These are phyloP conservation scores for Gobio gobio DNA, from an alignment of 2,113 vertebrate genomes.

Conservation along the genomic window DNA sequence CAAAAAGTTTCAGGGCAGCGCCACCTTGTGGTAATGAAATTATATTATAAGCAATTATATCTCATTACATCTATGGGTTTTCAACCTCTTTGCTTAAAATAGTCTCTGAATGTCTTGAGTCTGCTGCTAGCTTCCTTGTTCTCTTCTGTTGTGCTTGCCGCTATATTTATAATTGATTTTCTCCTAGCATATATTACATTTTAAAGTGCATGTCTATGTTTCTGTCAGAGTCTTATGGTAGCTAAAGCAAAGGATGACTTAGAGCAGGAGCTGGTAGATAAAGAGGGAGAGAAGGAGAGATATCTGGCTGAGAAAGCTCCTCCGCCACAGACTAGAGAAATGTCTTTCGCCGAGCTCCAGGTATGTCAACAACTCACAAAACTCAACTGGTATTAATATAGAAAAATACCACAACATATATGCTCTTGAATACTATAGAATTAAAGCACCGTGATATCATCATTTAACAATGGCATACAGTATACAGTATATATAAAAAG, in stretches of 20 bases:
- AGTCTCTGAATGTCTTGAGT: too few species aligned
- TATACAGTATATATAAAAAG: not conserved
- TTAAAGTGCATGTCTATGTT: slow-evolving; percentile 8
- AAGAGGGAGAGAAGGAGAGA: slow-evolving; percentile 84
- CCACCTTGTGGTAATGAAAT: too few species aligned
- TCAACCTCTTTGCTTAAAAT: too few species aligned
- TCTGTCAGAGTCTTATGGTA: slow-evolving; percentile 90
- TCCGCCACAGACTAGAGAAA: slow-evolving; percentile 70
- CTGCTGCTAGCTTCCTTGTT: too few species aligned
- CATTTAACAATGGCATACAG: not conserved
- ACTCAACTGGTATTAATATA: not conserved
- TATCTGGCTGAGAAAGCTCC: slow-evolving; percentile 86
- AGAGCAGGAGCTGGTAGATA: slow-evolving; percentile 87
- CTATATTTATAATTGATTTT: not conserved
- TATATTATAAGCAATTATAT: too few species aligned
- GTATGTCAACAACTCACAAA: slow-evolving; percentile 64
- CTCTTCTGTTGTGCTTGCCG: too few species aligned
- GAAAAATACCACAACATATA: not conserved
- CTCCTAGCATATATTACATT: not conserved
- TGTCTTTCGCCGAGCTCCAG: slow-evolving; percentile 85
- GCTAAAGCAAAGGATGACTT: slow-evolving; percentile 92
- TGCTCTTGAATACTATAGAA: not conserved
- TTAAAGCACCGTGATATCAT: not conserved
- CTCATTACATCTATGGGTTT: too few species aligned
- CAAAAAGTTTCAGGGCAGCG: too few species aligned